A percentile compares a stretch with the other conserved stretches of the same genome.
These are phyloP conservation scores for Cydia splendana DNA, from an alignment of 1,140 invertebrate species.

Conservation along the genomic window DNA sequence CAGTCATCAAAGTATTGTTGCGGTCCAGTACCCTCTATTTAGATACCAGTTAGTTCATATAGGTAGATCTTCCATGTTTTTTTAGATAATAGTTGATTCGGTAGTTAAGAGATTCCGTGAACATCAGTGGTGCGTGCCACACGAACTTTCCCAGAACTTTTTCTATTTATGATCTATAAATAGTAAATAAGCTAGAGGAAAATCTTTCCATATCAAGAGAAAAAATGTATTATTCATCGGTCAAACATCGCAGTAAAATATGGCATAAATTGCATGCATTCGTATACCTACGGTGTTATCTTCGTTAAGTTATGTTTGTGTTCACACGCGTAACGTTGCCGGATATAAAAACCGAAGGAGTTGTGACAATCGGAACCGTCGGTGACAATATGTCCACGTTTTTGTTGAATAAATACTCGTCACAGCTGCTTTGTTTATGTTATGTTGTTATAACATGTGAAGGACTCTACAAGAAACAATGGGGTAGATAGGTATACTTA, in stretches of 20 bases:
- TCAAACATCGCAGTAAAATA: not conserved
- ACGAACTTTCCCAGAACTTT: not conserved
- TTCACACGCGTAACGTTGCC: not conserved
- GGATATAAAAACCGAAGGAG: not conserved
- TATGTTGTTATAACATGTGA: not conserved
- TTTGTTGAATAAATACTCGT: slow-evolving; percentile 13
- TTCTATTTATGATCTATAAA: not conserved
- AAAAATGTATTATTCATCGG: not conserved
- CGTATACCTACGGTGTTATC: not conserved
- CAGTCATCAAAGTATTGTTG: not conserved
- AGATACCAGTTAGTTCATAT: not conserved
- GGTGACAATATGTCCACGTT: not conserved
- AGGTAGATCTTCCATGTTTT: not conserved
- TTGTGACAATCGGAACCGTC: not conserved
- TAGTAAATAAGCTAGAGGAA: not conserved
- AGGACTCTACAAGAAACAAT: not conserved
- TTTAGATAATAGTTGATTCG: not conserved
- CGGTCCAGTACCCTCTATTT: not conserved
- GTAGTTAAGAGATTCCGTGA: not conserved
- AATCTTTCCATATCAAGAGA: not conserved
- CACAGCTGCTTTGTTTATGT: not conserved
- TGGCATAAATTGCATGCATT: not conserved
- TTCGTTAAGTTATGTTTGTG: not conserved
- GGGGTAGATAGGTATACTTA: not conserved
- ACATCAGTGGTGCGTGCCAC: not conserved